Evolutionary conservation across 2,888 invertebrate genomes (phyloP).

Genomic region (Epistrophella euchroma): DNA sequence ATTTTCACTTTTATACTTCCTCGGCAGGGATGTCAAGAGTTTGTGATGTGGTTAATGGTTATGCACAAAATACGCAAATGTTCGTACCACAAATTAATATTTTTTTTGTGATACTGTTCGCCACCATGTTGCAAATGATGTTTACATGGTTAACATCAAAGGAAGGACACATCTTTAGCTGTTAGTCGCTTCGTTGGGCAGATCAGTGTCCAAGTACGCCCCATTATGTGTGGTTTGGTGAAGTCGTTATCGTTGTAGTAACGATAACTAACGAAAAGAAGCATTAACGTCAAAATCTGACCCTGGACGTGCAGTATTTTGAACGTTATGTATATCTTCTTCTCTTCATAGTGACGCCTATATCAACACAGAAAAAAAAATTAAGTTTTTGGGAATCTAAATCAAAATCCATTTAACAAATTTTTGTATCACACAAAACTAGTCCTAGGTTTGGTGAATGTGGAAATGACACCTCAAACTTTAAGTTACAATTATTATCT

Average conservation of each 20-base stretch:
- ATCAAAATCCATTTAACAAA: not conserved
- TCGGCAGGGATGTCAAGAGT: slow-evolving; percentile 12
- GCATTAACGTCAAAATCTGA: slow-evolving; percentile 66
- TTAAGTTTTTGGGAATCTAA: not conserved
- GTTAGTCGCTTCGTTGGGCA: slow-evolving; percentile 47
- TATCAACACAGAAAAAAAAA: too few relatives aligned
- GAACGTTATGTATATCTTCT: too few relatives aligned
- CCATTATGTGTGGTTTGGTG: slow-evolving; percentile 60
- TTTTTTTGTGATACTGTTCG: slow-evolving; percentile 43
- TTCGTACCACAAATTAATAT: slow-evolving; percentile 61
- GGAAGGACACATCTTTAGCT: slow-evolving; percentile 45
- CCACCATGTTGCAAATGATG: slow-evolving; percentile 69
- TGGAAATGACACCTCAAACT: too few relatives aligned
- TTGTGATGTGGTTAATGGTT: slow-evolving; percentile 53
- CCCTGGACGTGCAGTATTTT: slow-evolving; percentile 27
- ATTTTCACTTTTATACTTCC: slow-evolving; percentile 24
- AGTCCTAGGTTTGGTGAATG: too few relatives aligned
- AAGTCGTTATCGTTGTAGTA: slow-evolving; percentile 61
- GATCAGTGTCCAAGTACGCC: slow-evolving; percentile 66
- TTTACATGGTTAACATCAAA: slow-evolving; percentile 58
- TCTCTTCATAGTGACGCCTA: too few relatives aligned
- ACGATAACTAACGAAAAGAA: slow-evolving; percentile 57
- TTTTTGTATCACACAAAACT: too few relatives aligned
- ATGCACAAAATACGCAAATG: slow-evolving; percentile 66
- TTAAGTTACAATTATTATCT: too few relatives aligned